Base-by-base conservation (phyloP, 1,140 invertebrate genomes). In the Subanguina moxae region DNA sequence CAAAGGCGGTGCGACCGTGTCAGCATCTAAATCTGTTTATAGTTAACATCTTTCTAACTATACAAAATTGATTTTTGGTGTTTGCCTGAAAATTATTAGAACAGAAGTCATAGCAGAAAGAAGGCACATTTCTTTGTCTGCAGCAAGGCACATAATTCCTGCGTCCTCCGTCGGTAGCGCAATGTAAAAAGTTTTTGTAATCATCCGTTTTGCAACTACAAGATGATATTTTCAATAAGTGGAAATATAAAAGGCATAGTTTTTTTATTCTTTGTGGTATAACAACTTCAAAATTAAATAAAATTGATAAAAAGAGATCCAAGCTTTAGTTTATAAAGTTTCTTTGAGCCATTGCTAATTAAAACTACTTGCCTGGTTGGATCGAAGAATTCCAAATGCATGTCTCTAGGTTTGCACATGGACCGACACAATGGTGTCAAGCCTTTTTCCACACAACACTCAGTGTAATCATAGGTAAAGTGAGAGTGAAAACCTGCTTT, bases 81-180 rank as follows among this genome's bases (percentile, higher is more conserved):
- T 13, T 32, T 52, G 76, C 72, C 52, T 52, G 67, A 58, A 75
- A 75, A 28, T 67, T 68, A 38, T 64, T 65, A 42, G 69, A 67
- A 56, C 73, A 75, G 48, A 75, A 75, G 62, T 75, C 73, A 48
- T 56, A 78, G 62, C 73, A 75, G 32, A 75, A 75, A n/a, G 62
- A 46, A 23, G 73, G 73, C 42, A 75, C 71, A 32, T 62, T n/a
- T 45, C 58, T 58, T 30, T 75, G 72, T 61, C 64, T 42, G 32
- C 73, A 75, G 46, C 73, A 75, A 27, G 75, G 75, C 21, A 78
- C 43, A 62, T 78, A 75, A 66, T 75, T 63, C 15, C 57, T 28
- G 28, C 58, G 46, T 21, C 73, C 73, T 19, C 64, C 69, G 57
- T 75, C 71, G 15, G 73, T 75, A 21, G 64, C 73, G 64, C 73